A percentile compares a stretch with the other conserved stretches of the same genome.
Evolutionary conservation across 2,888 invertebrate species (phyloP).

Genomic region (Allacma fusca): DNA sequence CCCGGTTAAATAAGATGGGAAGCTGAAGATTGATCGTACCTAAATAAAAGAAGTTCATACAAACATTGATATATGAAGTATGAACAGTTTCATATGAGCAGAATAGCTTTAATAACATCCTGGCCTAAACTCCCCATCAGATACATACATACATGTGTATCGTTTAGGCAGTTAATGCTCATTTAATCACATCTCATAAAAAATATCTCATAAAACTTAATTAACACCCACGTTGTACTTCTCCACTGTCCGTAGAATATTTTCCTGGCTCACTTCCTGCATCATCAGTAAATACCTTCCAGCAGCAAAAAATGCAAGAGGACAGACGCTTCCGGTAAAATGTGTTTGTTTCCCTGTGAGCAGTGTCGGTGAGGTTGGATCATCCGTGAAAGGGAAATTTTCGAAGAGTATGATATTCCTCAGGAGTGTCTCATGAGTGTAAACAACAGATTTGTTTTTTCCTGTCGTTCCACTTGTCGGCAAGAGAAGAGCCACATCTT

Average conservation of each 20-base stretch:
- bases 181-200: too few species aligned
- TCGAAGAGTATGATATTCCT: conserved; percentile 45
- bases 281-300: conserved; percentile 33
- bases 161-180: too few species aligned
- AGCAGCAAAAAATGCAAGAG: conserved; percentile 48
- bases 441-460: conserved; percentile 54
- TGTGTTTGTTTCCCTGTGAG: conserved; percentile 55
- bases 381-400: conserved; percentile 51
- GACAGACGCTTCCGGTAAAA: conserved; percentile 51
- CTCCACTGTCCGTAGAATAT: conserved; percentile 22
- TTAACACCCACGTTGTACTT: too few species aligned
- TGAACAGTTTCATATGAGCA: too few species aligned
- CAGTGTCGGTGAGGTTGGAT: conserved; percentile 41
- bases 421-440: conserved; percentile 50
- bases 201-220: too few species aligned
- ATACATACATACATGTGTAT: too few species aligned
- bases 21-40: conserved; percentile 57
- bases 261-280: conserved; percentile 17
- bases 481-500: conserved; percentile 50
- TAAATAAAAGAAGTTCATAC: conserved; percentile 11
- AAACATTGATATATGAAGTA: too few species aligned
- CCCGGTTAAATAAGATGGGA: conserved; percentile 52
- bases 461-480: conserved; percentile 57
- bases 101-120: too few species aligned
- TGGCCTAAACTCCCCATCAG: too few species aligned